Evolutionary conservation across 1,140 invertebrate species (phyloP), one percentile per base, ranked within the genome.

Genomic region (Brachystomella parvula): DNA sequence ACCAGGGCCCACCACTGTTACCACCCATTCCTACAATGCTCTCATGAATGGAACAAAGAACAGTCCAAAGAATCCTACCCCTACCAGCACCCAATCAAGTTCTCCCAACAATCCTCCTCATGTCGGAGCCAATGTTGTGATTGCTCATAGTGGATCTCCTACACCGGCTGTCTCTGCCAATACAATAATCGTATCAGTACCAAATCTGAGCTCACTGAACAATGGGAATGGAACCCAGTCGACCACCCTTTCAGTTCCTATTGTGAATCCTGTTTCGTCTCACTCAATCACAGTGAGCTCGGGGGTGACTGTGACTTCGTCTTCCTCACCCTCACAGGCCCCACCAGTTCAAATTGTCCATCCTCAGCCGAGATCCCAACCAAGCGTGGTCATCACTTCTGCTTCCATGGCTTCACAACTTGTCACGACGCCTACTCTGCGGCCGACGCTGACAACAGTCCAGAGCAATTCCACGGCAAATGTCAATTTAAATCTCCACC

Each of bases 321-420:
- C 61, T 28, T 21, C 67, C 32, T 47, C 61, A 30, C 60, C 65
- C 1, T 39, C 61, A n/a, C 33, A 62, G 12, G 59, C 61, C n/a
- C 64, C 66, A 32, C 66, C 70, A 39, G 70, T 71, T 31, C 70
- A 71, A 66, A 68, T 71, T 19, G 70, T 71, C 62, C 70, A 71
- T 71, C 70, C 70, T 2, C 70, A 68, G 56, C 70, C 70, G 26
- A 49, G 70, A 12, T 35, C 59, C 17, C 64, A 59, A 29, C 63
- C 47, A 29, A 66, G 68, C 28, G n/a, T 64, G 44, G 29, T 47
- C 17, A 63, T 12, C 12, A 31, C 61, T 9, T n/a, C 31, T 21
- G 28, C 33, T 17, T 31, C 35, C 33, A 33, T 33, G 17, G 47
- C 35, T 1, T 61, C 47, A 44, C 60, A 62, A 26, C 30, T 44